Conservation (phyloP, 2,797 vertebrate species). For the Tolypeutes matacus region DNA sequence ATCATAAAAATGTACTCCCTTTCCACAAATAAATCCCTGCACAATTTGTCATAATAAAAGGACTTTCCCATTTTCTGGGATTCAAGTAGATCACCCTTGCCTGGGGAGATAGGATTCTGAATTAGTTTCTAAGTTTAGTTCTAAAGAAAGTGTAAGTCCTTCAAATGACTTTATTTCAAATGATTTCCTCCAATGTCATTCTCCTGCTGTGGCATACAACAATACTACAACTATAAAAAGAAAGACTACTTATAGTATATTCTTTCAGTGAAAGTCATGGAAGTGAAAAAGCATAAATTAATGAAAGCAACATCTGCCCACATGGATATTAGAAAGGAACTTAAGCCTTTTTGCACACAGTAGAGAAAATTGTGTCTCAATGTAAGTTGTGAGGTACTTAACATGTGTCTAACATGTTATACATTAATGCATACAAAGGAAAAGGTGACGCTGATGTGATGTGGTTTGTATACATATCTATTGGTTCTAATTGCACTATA, state of each 20-base stretch:
- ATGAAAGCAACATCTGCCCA: not conserved
- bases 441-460: not conserved
- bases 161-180: constrained; percentile 22
- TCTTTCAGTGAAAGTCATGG: not conserved
- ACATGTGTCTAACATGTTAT: not conserved
- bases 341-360: not conserved
- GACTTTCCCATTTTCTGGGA: constrained; percentile 48
- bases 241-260: not conserved
- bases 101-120: constrained; percentile 17
- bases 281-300: not conserved
- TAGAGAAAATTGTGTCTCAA: not conserved
- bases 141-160: not conserved
- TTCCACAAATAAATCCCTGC: constrained; percentile 34
- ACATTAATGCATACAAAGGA: not conserved
- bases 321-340: not conserved
- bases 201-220: not conserved
- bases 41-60: constrained; percentile 26
- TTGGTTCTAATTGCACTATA: not conserved
- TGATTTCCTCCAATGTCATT: constrained; percentile 30
- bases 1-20: constrained; percentile 7
- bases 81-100: constrained; percentile 22
- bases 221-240: not conserved
- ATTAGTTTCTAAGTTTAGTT: not conserved
- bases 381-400: not conserved
- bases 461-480: not conserved